These are phyloP conservation scores for Schlechtendalia chinensis DNA, from an alignment of 1,140 invertebrate genomes.

Conservation along the genomic window DNA sequence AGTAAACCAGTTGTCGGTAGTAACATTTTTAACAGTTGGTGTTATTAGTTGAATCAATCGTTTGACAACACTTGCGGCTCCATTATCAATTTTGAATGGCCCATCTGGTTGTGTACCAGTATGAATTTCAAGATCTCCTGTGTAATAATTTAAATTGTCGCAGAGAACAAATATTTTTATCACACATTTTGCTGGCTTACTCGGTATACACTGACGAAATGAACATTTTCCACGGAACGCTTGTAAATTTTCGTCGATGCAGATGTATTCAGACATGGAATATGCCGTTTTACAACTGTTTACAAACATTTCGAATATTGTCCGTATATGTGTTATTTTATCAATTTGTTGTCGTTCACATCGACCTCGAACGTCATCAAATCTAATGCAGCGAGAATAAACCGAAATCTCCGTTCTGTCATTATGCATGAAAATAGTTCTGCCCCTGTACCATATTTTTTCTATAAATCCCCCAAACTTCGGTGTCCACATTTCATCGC, in stretches of 20 bases:
- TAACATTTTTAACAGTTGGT: no score
- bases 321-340: neutral
- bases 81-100: neutral
- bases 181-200: neutral
- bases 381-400: neutral
- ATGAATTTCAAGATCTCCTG: slow-evolving; percentile 54
- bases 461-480: neutral
- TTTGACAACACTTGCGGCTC: no score
- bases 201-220: neutral
- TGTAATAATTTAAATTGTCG: slow-evolving; percentile 50
- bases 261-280: neutral
- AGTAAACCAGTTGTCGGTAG: no score
- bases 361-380: neutral
- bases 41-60: no score
- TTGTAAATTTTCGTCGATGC: neutral
- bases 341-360: neutral
- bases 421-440: neutral
- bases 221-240: neutral
- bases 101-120: slow-evolving; percentile 44
- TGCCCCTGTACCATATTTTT: neutral
- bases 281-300: neutral
- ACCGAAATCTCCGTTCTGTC: neutral
- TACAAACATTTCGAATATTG: slow-evolving; percentile 53
- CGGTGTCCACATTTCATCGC: neutral
- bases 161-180: slow-evolving; percentile 3